phyloP scores from a whole-genome alignment of 2,113 vertebrate genomes.

The Myanophis thanlyinensis region DNA sequence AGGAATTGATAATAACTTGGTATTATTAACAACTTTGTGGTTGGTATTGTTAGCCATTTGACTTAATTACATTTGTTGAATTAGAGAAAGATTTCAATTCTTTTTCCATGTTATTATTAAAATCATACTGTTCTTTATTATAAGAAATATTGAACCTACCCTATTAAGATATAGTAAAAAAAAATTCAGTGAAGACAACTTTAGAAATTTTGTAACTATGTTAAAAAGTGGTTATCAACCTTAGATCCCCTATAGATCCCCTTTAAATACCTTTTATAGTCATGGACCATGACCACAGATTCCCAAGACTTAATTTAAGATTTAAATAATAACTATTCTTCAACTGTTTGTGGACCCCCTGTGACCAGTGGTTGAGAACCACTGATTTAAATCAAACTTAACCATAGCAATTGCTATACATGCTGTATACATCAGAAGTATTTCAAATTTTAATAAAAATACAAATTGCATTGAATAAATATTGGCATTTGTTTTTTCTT shows the following conservation, averaged over 20 bases:
- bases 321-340: too few species aligned
- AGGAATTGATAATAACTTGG: neutral
- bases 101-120: neutral
- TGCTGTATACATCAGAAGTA: neutral
- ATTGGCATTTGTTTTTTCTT: neutral
- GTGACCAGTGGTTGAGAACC: too few species aligned
- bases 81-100: neutral
- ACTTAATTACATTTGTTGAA: neutral
- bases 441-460: neutral
- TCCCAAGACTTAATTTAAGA: too few species aligned
- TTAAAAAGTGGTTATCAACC: too few species aligned
- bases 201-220: neutral
- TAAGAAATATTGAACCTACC: neutral
- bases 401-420: neutral
- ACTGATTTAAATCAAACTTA: neutral
- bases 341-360: too few species aligned
- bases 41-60: neutral
- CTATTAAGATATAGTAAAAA: neutral
- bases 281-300: too few species aligned
- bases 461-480: neutral
- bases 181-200: neutral
- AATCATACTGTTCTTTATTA: neutral
- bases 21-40: neutral
- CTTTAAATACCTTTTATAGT: too few species aligned
- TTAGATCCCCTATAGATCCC: too few species aligned